Conservation (phyloP, 92 coral and sea anemone species). For the Epizoanthus illoricatus region DNA sequence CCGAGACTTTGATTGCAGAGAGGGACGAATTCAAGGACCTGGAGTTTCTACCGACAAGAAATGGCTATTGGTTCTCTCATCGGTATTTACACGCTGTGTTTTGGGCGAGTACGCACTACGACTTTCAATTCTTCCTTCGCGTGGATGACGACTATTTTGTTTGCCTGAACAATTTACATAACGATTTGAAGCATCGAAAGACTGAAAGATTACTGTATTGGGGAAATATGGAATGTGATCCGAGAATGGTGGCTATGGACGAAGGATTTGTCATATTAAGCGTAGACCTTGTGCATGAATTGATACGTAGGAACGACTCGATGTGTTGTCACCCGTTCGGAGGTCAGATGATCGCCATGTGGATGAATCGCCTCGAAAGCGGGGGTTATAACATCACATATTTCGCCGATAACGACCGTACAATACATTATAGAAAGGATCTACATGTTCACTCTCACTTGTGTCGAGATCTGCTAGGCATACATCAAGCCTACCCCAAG, state of each 20-base stretch:
- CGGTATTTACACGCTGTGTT: constrained; percentile 43
- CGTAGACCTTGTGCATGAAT: too few relatives aligned
- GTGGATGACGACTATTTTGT: constrained; percentile 58
- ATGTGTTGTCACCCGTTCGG: too few relatives aligned
- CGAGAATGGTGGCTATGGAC: constrained; percentile 57
- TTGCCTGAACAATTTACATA: constrained; percentile 50
- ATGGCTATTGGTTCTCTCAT: constrained; percentile 44
- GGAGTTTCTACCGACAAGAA: constrained; percentile 32
- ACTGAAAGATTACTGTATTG: constrained; percentile 52
- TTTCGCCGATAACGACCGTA: constrained; percentile 48
- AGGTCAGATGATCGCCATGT: too few relatives aligned
- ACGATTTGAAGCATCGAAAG: constrained; percentile 49
- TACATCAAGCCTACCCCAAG: constrained; percentile 56
- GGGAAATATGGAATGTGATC: constrained; percentile 50
- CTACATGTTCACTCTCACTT: constrained; percentile 13
- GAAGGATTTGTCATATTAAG: too few relatives aligned
- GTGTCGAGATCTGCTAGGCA: constrained; percentile 47
- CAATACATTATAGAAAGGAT: constrained; percentile 24
- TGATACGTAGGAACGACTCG: too few relatives aligned
- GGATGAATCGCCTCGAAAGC: constrained; percentile 42
- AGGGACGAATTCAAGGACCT: constrained; percentile 28
- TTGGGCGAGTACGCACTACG: constrained; percentile 53
- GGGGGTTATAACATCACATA: constrained; percentile 46
- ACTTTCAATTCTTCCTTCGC: constrained; percentile 44
- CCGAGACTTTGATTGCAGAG: constrained; percentile 22